phyloP scores from a whole-genome alignment of 1,140 invertebrate species.

The Ooceraea biroi region DNA sequence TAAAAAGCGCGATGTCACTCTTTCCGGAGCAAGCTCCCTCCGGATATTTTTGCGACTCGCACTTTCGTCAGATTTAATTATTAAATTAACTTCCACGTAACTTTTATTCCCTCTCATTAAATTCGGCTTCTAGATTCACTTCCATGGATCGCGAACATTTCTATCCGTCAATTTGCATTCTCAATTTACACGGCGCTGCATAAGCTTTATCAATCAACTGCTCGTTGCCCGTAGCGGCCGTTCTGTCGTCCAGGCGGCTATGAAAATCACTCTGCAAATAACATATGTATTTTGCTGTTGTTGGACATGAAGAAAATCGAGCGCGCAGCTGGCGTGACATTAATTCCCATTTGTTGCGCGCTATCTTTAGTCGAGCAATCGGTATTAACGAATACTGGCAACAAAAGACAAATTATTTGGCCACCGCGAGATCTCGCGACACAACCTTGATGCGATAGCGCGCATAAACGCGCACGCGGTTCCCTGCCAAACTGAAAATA shows the following conservation, averaged over 20 bases:
- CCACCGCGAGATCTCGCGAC: conserved; percentile 28
- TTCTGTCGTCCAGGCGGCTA: background rate
- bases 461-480: conserved; percentile 23
- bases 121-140: background rate
- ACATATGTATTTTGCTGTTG: conserved; percentile 15
- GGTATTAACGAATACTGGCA: conserved; percentile 36
- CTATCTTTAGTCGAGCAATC: conserved; percentile 57
- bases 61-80: background rate
- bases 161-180: background rate
- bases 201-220: background rate
- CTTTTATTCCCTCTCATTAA: background rate
- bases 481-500: conserved; percentile 69
- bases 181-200: background rate
- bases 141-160: background rate
- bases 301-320: background rate
- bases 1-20: conserved; percentile 5
- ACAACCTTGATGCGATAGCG: conserved; percentile 53
- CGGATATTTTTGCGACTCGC: conserved; percentile 18
- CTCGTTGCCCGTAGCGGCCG: background rate
- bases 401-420: conserved; percentile 56
- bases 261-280: background rate
- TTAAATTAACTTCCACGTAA: background rate
- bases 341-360: conserved; percentile 56
- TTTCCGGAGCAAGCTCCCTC: background rate
- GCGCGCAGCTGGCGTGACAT: conserved; percentile 36